These are phyloP conservation scores for Sinosuthora webbiana DNA, from an alignment of 2,113 vertebrate genomes.

Conservation along the genomic window DNA sequence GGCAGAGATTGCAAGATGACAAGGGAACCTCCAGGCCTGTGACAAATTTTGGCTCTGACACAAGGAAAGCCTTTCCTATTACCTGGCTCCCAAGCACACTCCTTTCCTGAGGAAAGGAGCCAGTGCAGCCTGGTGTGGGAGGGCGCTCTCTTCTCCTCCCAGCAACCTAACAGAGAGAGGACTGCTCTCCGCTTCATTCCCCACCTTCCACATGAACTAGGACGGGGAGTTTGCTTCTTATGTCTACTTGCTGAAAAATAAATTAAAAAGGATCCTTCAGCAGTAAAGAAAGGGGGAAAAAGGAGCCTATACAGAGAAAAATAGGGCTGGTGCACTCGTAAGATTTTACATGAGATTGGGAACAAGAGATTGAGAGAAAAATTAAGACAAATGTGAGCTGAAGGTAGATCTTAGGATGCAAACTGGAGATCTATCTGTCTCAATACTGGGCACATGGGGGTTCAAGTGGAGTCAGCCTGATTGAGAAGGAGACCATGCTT, in stretches of 20 bases:
- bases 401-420: background rate
- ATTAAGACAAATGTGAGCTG: background rate
- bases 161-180: background rate
- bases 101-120: background rate
- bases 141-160: background rate
- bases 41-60: background rate
- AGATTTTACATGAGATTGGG: background rate
- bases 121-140: background rate
- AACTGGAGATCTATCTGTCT: fast-evolving
- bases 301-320: background rate
- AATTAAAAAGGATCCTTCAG: background rate
- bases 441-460: fast-evolving
- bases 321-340: background rate
- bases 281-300: background rate
- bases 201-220: background rate
- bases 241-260: background rate
- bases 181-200: background rate
- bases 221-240: background rate
- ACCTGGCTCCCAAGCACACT: background rate
- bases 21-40: constrained; percentile 11
- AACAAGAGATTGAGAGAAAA: background rate
- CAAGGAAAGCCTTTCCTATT: background rate
- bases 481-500: background rate
- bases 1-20: background rate
- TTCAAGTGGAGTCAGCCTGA: background rate